phyloP scores from a whole-genome alignment of 2,797 vertebrate genomes.

The Cephalopachus bancanus region DNA sequence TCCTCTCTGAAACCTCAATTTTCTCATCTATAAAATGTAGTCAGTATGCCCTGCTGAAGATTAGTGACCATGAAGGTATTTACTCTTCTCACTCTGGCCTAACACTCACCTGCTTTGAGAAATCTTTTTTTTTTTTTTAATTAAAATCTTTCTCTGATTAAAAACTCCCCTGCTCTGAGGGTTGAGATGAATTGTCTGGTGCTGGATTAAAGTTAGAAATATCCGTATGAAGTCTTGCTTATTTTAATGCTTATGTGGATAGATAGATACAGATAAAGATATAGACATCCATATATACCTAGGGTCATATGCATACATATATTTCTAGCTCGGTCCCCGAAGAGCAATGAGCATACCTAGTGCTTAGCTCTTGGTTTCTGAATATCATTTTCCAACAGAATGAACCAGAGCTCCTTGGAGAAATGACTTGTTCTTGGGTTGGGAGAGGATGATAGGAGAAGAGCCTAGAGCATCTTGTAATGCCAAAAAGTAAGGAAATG shows the following conservation, averaged over 20 bases:
- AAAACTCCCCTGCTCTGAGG: not conserved
- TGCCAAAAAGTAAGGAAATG: constrained; percentile 19
- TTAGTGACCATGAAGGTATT: not conserved
- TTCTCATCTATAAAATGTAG: not conserved
- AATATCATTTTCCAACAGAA: constrained; percentile 46
- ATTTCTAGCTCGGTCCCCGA: not conserved
- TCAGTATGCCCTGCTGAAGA: not conserved
- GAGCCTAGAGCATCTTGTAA: not conserved
- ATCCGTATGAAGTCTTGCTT: not conserved
- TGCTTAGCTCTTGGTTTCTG: not conserved
- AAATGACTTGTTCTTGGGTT: not conserved
- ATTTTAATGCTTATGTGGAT: not conserved
- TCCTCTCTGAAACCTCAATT: not conserved
- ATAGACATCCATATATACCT: not conserved
- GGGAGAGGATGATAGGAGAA: not conserved
- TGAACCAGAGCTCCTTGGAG: not conserved
- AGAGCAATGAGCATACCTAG: not conserved
- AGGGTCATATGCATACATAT: not conserved
- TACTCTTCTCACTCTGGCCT: not conserved
- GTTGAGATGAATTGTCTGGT: not conserved
- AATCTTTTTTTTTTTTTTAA: constrained; percentile 13
- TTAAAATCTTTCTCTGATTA: constrained; percentile 32
- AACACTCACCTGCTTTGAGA: not conserved
- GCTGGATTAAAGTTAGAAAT: not conserved
- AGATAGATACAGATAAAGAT: not conserved